phyloP scores from a whole-genome alignment of 1,140 invertebrate species.

The Pteromalus puparum region DNA sequence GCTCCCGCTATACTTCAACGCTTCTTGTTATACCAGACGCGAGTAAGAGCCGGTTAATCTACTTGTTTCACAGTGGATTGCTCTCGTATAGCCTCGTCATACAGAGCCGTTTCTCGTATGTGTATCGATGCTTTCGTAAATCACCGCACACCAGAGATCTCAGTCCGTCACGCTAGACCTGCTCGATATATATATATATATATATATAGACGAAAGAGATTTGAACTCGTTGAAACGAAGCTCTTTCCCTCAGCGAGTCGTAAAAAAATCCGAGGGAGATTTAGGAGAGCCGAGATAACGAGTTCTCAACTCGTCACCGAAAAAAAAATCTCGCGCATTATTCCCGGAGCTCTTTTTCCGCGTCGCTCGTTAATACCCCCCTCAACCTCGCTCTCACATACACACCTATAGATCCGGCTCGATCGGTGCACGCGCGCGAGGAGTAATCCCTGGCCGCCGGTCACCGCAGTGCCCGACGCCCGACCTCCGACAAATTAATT shows the following conservation, averaged over 20 bases:
- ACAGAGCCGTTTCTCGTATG: not conserved
- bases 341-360: not conserved
- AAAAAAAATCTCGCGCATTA: not conserved
- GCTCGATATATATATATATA: no score
- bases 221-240: slow-evolving; percentile 3
- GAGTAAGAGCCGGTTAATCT: no score
- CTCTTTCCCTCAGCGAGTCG: not conserved
- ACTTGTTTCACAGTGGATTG: not conserved
- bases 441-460: no score
- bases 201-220: not conserved
- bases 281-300: slow-evolving; percentile 33
- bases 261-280: slow-evolving; percentile 16
- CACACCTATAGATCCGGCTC: no score
- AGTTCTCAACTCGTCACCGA: slow-evolving; percentile 19
- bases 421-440: no score
- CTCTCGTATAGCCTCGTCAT: no score
- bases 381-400: not conserved
- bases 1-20: no score
- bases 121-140: not conserved
- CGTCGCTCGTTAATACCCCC: not conserved
- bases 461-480: no score
- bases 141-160: not conserved
- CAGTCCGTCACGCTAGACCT: not conserved
- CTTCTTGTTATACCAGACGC: no score
- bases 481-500: not conserved